These are phyloP conservation scores for Diadophis punctatus DNA, from an alignment of 2,113 vertebrate genomes.

Conservation along the genomic window DNA sequence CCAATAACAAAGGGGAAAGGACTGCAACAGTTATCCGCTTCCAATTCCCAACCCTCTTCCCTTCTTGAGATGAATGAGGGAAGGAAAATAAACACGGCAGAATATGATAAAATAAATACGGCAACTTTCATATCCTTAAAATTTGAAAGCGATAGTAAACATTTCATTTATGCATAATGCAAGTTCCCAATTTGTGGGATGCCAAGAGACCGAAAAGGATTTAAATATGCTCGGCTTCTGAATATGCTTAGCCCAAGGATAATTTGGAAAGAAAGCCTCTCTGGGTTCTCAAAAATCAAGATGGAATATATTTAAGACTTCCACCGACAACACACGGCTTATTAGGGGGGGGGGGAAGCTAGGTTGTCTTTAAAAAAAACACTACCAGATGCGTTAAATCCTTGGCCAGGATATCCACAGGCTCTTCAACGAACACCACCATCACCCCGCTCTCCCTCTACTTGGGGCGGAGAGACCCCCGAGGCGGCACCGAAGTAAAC, in stretches of 20 bases:
- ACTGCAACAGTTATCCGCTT: background rate
- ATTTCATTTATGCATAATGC: background rate
- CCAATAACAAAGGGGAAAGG: background rate
- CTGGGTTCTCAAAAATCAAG: background rate
- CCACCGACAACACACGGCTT: too few species aligned
- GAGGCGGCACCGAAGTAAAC: background rate
- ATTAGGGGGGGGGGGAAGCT: background rate
- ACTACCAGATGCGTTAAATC: background rate
- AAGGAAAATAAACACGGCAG: background rate
- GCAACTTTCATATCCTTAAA: background rate
- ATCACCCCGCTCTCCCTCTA: background rate
- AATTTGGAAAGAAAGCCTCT: background rate
- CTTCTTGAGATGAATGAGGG: too few species aligned
- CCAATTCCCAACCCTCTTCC: background rate
- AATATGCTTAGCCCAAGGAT: background rate
- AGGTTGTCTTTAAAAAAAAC: background rate
- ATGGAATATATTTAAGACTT: too few species aligned
- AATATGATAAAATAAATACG: background rate
- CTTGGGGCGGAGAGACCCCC: background rate
- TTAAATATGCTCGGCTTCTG: background rate
- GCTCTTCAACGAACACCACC: background rate
- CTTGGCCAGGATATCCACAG: background rate
- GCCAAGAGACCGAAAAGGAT: background rate
- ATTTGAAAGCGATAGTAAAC: background rate
- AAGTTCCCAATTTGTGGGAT: background rate